Conservation (phyloP, 2,797 vertebrate genomes). For the Lepus townsendii region DNA sequence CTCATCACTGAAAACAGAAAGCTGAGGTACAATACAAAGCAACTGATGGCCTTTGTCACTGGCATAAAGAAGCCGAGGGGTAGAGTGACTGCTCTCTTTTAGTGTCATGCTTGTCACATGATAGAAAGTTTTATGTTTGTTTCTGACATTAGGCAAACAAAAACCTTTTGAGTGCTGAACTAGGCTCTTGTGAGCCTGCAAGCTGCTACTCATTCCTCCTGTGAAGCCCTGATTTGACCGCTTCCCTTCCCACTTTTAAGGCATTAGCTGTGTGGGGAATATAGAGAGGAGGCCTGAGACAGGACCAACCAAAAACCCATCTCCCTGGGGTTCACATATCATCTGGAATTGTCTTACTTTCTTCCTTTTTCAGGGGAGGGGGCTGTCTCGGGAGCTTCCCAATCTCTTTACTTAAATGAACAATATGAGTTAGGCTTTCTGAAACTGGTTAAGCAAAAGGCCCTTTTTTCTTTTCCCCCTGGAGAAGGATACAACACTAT, state of each 20-base stretch:
- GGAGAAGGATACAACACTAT: slow-evolving; percentile 69
- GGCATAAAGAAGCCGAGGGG: slow-evolving; percentile 74
- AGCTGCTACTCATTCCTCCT: slow-evolving; percentile 61
- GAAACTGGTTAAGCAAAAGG: slow-evolving; percentile 75
- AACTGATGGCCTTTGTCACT: slow-evolving; percentile 78
- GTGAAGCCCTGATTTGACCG: slow-evolving; percentile 52
- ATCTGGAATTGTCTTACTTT: slow-evolving; percentile 16
- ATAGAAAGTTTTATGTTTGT: slow-evolving; percentile 84
- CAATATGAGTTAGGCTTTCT: slow-evolving; percentile 60
- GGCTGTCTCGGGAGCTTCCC: not conserved
- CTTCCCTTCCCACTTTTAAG: slow-evolving; percentile 53
- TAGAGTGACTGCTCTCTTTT: slow-evolving; percentile 54
- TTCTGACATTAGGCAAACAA: slow-evolving; percentile 84
- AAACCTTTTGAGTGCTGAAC: slow-evolving; percentile 82
- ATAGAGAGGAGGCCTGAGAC: slow-evolving; percentile 18
- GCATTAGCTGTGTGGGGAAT: slow-evolving; percentile 51
- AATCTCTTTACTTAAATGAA: slow-evolving; percentile 64
- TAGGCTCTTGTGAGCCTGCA: slow-evolving; percentile 68
- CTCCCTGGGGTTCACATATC: not conserved
- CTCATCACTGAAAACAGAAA: slow-evolving; percentile 62
- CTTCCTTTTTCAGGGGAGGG: not conserved
- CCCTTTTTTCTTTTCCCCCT: slow-evolving; percentile 68
- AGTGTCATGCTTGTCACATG: slow-evolving; percentile 75
- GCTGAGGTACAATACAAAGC: slow-evolving; percentile 70
- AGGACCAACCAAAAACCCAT: not conserved